Evolutionary conservation across 2,888 invertebrate species (phyloP).

Genomic region (Mythimna impura): DNA sequence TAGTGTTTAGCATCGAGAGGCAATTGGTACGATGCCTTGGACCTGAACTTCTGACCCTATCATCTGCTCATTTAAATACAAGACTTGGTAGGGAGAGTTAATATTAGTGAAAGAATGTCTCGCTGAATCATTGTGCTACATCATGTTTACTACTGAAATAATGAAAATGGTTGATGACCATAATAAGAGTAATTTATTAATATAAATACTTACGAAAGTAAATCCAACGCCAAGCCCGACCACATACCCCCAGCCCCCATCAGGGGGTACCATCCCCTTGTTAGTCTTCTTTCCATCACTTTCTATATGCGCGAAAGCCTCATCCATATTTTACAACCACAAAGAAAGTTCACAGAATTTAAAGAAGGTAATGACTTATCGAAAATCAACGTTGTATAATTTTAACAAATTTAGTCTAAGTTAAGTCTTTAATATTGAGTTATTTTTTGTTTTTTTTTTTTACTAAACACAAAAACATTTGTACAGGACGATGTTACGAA

Average conservation of each 20-base stretch:
- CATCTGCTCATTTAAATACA: constrained; percentile 39
- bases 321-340: constrained; percentile 79
- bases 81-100: constrained; percentile 17
- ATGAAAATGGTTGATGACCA: not conserved
- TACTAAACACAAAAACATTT: constrained; percentile 13
- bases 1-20: constrained; percentile 24
- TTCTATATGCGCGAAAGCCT: constrained; percentile 85
- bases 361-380: not conserved
- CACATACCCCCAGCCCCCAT: constrained; percentile 96
- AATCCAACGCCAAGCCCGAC: constrained; percentile 93
- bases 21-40: constrained; percentile 50
- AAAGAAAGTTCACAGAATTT: constrained; percentile 19
- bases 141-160: not conserved
- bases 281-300: constrained; percentile 65
- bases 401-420: not conserved
- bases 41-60: constrained; percentile 44
- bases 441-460: constrained; percentile 13
- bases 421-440: not conserved
- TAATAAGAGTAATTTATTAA: not conserved
- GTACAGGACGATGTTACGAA: constrained; percentile 27
- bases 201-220: constrained; percentile 92
- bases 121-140: not conserved
- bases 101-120: constrained; percentile 29
- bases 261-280: constrained; percentile 89
- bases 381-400: not conserved